These are phyloP conservation scores for Enteromius paludinosus DNA, from an alignment of 2,797 vertebrate genomes.

Conservation along the genomic window DNA sequence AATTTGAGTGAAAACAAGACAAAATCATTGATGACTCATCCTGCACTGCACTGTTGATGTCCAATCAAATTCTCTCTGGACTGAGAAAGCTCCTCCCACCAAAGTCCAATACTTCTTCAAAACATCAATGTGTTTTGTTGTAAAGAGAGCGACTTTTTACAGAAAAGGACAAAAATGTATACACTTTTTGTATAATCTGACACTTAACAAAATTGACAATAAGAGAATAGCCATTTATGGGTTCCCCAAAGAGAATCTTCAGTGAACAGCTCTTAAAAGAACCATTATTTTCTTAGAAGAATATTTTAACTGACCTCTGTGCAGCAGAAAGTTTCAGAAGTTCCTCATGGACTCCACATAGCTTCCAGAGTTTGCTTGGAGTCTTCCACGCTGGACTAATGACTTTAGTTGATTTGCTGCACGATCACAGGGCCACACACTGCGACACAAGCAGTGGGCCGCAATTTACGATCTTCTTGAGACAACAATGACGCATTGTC, in stretches of 20 bases:
- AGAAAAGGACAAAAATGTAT: not conserved
- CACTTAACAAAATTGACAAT: not conserved
- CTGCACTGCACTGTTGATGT: not conserved
- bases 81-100: not conserved
- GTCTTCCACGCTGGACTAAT: not conserved
- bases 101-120: not conserved
- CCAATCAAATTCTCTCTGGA: not conserved
- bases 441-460: not conserved
- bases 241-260: not conserved
- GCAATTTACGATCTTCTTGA: conserved; percentile 13
- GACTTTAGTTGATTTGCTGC: not conserved
- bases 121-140: not conserved
- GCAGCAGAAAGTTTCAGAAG: not conserved
- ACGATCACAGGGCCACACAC: not conserved
- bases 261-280: not conserved
- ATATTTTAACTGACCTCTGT: not conserved
- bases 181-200: not conserved
- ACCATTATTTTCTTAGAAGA: not conserved
- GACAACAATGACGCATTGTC: not conserved
- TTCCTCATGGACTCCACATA: not conserved
- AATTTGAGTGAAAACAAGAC: not conserved
- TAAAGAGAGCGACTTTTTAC: not conserved
- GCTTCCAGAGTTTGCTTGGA: not conserved
- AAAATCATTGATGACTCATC: not conserved
- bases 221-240: not conserved